Percentiles rank a stretch among this genome's conserved stretches.
Conservation (phyloP, 2,797 vertebrate genomes). For the Calcarius lapponicus region DNA sequence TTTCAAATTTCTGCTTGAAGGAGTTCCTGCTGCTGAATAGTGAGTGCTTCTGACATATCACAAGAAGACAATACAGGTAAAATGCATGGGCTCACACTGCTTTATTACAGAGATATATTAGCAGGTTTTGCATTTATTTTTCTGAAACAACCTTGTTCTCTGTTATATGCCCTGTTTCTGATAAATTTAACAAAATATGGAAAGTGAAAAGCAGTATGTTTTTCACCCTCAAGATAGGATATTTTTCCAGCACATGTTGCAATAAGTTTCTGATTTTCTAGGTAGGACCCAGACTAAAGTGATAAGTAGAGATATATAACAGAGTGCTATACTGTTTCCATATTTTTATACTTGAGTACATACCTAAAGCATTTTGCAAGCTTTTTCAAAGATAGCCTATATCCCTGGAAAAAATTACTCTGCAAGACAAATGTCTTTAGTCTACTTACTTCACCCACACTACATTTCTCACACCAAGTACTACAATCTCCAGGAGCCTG, state of each 20-base stretch:
- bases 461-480: background rate
- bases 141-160: background rate
- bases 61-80: background rate
- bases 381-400: background rate
- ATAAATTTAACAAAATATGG: background rate
- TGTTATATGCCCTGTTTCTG: background rate
- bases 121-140: background rate
- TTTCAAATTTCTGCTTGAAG: background rate
- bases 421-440: background rate
- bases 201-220: background rate
- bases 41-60: background rate
- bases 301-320: background rate
- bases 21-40: background rate
- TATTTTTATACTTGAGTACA: background rate
- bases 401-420: background rate
- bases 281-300: background rate
- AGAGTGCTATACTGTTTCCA: background rate
- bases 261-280: background rate
- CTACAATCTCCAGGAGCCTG: background rate
- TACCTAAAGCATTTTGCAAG: background rate
- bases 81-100: background rate
- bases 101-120: background rate
- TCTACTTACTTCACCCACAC: background rate
- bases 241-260: background rate
- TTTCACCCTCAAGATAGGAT: rapidly evolving